Base-by-base conservation (phyloP, 2,888 invertebrate genomes). In the Steinernema scapterisci region DNA sequence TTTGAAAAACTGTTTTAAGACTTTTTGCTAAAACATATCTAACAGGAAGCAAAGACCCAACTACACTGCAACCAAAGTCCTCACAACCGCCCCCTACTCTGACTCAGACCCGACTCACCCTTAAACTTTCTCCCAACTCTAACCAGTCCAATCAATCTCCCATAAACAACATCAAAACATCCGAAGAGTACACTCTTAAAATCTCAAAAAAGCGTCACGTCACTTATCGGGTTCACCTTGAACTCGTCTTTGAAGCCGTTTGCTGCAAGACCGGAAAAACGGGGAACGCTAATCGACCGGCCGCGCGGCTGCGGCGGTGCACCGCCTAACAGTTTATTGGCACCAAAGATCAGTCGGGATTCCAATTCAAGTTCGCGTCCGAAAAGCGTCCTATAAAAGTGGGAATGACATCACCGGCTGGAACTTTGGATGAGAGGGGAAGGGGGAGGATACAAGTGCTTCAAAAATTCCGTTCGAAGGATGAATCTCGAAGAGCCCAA, bases 191-290 rank as follows among this genome's bases (percentile, higher is more conserved):
- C 63, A 25, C 38, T 31, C 63, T 27, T 16, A 11, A 31, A 63
- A 63, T 63, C 16, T 16, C 19, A 6, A 31, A 25, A 63, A 63
- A 63, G 27, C 23, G 31, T 27, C 1, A 13, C 31, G 63, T 63
- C 63, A 31, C 63, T 38, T 38, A 3, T 38, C 63, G 31, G 38
- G 23, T 63, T 63, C 63, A 25, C 63, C 63, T 63, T 63, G 63
- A 31, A 63, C 63, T 63, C 7, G 25, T 16, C 63, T 54, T 54
- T 27, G 6, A 63, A 25, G 31, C 63, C 2, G 31, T 11, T 25
- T 13, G 48, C 48, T n/a, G 3, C 13, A 38, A 38, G 9, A 38
- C 38, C 38, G 38, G n/a, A n/a, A n/a, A n/a, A n/a, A n/a, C n/a
- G n/a, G n/a, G n/a, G n/a, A n/a, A n/a, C n/a, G n/a, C n/a, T n/a